Conservation (phyloP, 2,797 vertebrate species). For the Acanthis flammea region DNA sequence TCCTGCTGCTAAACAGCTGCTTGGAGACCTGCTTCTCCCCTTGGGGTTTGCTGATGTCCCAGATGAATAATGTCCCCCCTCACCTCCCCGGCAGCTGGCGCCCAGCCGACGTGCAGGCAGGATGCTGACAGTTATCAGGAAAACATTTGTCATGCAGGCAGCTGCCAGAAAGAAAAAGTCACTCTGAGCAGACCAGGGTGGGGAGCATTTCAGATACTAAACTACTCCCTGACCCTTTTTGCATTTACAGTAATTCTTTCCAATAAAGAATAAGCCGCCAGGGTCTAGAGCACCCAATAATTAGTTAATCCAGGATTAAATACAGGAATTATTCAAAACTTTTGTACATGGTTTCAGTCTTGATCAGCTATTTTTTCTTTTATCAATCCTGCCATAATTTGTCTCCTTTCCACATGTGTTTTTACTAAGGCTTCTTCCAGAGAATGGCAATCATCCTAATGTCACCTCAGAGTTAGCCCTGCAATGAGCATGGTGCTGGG, state of each 20-base stretch:
- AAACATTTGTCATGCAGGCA: constrained; percentile 58
- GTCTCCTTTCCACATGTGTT: neutral
- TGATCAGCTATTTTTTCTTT: neutral
- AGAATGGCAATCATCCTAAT: neutral
- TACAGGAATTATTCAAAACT: neutral
- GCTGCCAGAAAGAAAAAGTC: constrained; percentile 63
- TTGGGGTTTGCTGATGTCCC: constrained; percentile 66
- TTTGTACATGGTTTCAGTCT: neutral
- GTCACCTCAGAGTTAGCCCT: neutral
- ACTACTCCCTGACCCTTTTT: neutral
- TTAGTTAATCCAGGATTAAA: constrained; percentile 33
- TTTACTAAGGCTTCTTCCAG: neutral
- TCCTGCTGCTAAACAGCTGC: constrained; percentile 69
- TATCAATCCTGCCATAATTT: neutral
- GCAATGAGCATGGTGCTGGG: neutral
- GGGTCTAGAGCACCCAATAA: neutral
- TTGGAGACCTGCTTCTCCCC: constrained; percentile 56
- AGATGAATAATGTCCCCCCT: constrained; percentile 71
- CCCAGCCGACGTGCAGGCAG: neutral
- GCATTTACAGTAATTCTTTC: constrained; percentile 29
- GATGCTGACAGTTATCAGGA: constrained; percentile 62
- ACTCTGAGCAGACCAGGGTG: constrained; percentile 27
- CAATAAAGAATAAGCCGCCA: neutral
- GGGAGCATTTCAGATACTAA: constrained; percentile 24
- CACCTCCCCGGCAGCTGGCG: constrained; percentile 56